Conservation (phyloP, 2,113 vertebrate genomes). For the Lamprotornis superbus region DNA sequence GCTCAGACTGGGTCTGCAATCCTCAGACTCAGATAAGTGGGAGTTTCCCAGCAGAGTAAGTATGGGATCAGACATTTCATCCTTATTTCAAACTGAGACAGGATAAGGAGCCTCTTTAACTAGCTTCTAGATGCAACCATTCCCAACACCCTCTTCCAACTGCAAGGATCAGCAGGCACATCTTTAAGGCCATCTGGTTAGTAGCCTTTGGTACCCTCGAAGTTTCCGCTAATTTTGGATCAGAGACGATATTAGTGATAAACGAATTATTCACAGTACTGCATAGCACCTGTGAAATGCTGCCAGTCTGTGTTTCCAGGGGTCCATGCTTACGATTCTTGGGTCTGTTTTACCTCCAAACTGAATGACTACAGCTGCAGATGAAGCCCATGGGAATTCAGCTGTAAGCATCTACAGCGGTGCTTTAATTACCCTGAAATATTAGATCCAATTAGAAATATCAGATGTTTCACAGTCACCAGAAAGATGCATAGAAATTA, state of each 20-base stretch:
- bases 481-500: neutral
- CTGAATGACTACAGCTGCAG: neutral
- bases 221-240: neutral
- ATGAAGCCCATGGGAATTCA: neutral
- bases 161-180: neutral
- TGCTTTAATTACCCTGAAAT: neutral
- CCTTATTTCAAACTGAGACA: neutral
- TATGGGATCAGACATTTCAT: neutral
- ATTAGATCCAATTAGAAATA: neutral
- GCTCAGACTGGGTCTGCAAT: rapidly evolving
- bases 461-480: neutral
- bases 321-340: neutral
- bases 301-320: neutral
- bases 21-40: neutral
- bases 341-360: neutral
- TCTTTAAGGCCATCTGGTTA: neutral
- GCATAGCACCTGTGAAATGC: rapidly evolving
- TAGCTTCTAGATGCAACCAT: neutral
- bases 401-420: neutral
- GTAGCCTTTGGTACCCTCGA: neutral
- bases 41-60: neutral
- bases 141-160: neutral
- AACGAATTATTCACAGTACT: neutral
- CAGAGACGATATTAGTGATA: neutral
- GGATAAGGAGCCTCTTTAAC: neutral